Percentiles rank a stretch among this genome's conserved stretches.
These are phyloP conservation scores for Hemiprocne comata DNA, from an alignment of 2,113 vertebrate species.

Conservation along the genomic window DNA sequence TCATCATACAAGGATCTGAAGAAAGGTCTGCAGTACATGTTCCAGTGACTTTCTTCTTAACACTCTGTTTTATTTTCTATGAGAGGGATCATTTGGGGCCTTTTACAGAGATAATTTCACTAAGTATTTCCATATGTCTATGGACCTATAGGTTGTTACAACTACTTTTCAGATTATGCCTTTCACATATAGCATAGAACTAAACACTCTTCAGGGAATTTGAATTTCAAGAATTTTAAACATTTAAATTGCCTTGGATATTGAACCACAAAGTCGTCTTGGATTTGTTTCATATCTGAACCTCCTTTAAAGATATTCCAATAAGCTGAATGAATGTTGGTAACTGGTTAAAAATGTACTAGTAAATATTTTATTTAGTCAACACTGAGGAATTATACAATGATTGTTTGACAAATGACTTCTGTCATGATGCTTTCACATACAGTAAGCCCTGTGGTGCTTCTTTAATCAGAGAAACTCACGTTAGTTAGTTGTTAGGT, in stretches of 20 bases:
- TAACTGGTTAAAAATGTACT: background rate
- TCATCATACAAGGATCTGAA: background rate
- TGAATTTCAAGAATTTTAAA: background rate
- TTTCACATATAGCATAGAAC: background rate
- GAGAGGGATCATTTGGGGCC: background rate
- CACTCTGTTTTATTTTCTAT: background rate
- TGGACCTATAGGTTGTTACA: background rate
- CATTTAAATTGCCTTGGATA: background rate
- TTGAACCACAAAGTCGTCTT: background rate
- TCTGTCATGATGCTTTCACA: background rate
- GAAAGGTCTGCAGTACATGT: background rate
- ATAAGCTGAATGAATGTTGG: background rate
- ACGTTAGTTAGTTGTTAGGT: conserved; percentile 5
- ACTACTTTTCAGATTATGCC: background rate
- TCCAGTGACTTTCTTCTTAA: background rate
- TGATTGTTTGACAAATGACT: background rate
- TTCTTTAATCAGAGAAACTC: background rate
- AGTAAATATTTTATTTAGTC: conserved; percentile 37
- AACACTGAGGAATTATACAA: background rate
- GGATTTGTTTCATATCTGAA: background rate
- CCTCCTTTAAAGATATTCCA: background rate
- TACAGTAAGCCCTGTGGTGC: background rate
- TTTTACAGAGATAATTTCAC: background rate
- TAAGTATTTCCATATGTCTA: background rate
- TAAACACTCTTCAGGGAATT: background rate